A percentile compares a stretch with the other conserved stretches of the same genome.
phyloP scores from a whole-genome alignment of 2,888 invertebrate species.

The Protodeltote pygarga region DNA sequence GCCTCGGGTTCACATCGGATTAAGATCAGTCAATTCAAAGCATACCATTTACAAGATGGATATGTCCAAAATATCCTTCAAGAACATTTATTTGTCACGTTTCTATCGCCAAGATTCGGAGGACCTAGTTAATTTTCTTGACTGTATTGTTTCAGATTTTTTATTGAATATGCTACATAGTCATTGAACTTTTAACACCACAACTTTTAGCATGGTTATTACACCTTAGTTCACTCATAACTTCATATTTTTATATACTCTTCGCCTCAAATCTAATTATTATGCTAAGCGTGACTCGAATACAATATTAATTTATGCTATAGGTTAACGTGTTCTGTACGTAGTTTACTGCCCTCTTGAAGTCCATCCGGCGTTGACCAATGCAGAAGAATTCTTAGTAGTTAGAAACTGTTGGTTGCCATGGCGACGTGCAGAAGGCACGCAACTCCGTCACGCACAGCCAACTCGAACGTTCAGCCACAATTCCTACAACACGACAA shows the following conservation, averaged over 20 bases:
- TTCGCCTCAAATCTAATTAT: constrained; percentile 15
- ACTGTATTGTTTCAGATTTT: neutral
- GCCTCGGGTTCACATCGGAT: constrained; percentile 68
- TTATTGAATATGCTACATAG: no score
- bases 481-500: constrained; percentile 53
- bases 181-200: constrained; percentile 8
- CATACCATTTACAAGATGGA: constrained; percentile 55
- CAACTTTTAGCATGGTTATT: constrained; percentile 20
- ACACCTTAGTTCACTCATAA: constrained; percentile 12
- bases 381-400: constrained; percentile 36
- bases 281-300: constrained; percentile 13
- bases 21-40: constrained; percentile 65
- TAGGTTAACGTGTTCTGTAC: constrained; percentile 16
- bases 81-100: constrained; percentile 12
- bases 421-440: constrained; percentile 62
- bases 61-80: constrained; percentile 36
- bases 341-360: constrained; percentile 44
- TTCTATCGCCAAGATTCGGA: no score
- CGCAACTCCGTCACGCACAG: constrained; percentile 69
- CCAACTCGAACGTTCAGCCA: constrained; percentile 41
- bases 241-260: no score
- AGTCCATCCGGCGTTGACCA: constrained; percentile 46
- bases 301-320: constrained; percentile 8
- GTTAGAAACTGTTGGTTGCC: constrained; percentile 65
- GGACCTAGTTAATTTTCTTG: no score